These are phyloP conservation scores for Blennius ocellaris DNA, from an alignment of 2,113 vertebrate species.

Conservation along the genomic window DNA sequence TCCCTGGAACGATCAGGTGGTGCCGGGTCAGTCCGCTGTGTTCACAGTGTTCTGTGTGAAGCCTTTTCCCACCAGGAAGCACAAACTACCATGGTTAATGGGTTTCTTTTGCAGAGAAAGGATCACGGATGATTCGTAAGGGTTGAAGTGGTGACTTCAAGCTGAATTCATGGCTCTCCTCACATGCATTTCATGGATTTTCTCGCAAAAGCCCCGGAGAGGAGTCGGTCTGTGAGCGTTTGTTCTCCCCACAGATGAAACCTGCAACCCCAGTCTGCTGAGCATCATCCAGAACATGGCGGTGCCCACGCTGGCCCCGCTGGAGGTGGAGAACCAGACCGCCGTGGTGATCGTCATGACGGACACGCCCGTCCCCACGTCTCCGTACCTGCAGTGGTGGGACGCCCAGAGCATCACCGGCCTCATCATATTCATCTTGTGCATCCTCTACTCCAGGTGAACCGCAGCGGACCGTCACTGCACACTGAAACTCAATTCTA, in stretches of 20 bases:
- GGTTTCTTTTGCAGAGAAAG: background rate
- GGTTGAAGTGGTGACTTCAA: background rate
- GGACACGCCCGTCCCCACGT: conserved; percentile 72
- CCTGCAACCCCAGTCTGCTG: conserved; percentile 91
- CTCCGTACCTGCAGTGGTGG: conserved; percentile 87
- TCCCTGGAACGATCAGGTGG: too few relatives aligned
- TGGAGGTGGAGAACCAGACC: conserved; percentile 83
- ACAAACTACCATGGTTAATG: background rate
- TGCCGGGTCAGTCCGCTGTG: too few relatives aligned
- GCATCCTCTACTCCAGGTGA: conserved; percentile 94
- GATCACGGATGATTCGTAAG: background rate
- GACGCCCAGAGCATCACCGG: conserved; percentile 88
- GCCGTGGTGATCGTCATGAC: conserved; percentile 67
- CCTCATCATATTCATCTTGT: conserved; percentile 88
- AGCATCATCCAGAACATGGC: conserved; percentile 87
- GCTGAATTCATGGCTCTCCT: background rate
- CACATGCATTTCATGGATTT: background rate
- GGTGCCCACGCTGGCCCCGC: conserved; percentile 75
- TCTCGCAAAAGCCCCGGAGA: background rate
- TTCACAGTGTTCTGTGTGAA: too few relatives aligned
- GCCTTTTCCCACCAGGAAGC: background rate
- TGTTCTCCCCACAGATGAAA: conserved; percentile 79
- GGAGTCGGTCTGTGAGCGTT: background rate
- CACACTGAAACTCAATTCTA: too few relatives aligned
- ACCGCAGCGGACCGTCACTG: too few relatives aligned